Percentiles rank a stretch among this genome's conserved stretches.
Conservation (phyloP, 2,888 invertebrate genomes). For the Spodoptera littoralis region DNA sequence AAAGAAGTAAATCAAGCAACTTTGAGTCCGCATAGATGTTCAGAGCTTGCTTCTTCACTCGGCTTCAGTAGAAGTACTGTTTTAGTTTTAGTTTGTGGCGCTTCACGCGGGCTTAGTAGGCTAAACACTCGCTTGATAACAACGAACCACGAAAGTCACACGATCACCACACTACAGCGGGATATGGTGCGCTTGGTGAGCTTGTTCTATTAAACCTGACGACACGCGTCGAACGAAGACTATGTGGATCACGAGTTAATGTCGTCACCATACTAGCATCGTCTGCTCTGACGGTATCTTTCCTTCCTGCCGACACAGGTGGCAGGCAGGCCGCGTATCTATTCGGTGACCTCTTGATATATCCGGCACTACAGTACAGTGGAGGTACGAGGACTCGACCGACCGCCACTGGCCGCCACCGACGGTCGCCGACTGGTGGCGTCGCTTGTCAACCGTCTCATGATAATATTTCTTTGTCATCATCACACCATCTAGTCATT, state of each 20-base stretch:
- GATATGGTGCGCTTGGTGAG: conserved; percentile 78
- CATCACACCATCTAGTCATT: conserved; percentile 84
- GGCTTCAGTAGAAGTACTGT: conserved; percentile 78
- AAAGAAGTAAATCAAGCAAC: conserved; percentile 51
- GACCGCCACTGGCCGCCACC: conserved; percentile 4
- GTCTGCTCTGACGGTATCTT: conserved; percentile 49
- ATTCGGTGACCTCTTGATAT: conserved; percentile 32
- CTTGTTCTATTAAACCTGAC: conserved; percentile 66
- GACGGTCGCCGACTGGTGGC: conserved; percentile 59
- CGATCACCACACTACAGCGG: conserved; percentile 68
- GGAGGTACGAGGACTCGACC: conserved; percentile 46
- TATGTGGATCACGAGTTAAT: conserved; percentile 56
- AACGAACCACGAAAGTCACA: conserved; percentile 66
- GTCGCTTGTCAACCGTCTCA: conserved; percentile 74
- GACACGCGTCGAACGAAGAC: conserved; percentile 69
- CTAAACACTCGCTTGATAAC: conserved; percentile 73
- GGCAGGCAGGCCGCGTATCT: conserved; percentile 49
- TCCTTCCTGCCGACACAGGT: conserved; percentile 62
- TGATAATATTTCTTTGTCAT: conserved; percentile 76
- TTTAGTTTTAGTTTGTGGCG: conserved; percentile 72
- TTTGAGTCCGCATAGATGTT: conserved; percentile 54
- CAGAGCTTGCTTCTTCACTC: conserved; percentile 78
- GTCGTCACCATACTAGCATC: conserved; percentile 41
- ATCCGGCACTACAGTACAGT: conserved; percentile 44
- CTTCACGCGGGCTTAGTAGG: conserved; percentile 76